Evolutionary conservation across 2,113 vertebrate species (phyloP).

Genomic region (Orthochromis malagaraziensis): DNA sequence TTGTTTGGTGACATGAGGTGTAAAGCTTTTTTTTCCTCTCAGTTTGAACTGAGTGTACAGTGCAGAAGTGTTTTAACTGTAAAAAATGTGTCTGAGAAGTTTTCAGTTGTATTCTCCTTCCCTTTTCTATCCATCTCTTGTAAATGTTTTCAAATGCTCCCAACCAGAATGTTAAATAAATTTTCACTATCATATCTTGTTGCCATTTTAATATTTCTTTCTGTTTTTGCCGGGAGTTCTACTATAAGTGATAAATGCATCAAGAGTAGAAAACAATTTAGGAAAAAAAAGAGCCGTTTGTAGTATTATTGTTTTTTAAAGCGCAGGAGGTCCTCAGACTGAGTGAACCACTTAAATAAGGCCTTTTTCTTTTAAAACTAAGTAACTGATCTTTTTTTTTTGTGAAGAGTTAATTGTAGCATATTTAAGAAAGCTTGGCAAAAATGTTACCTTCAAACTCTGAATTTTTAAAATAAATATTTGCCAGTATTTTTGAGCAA

Average conservation of each 20-base stretch:
- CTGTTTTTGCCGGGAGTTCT: rapidly evolving
- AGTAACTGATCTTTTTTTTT: neutral
- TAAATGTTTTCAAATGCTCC: neutral
- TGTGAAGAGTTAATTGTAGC: neutral
- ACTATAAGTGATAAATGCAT: neutral
- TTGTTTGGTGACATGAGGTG: neutral
- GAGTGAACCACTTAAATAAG: neutral
- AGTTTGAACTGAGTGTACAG: neutral
- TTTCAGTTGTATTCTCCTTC: neutral
- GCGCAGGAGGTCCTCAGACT: neutral
- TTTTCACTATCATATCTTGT: neutral
- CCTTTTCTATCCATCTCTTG: neutral
- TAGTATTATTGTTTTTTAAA: neutral
- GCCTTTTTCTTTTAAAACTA: neutral
- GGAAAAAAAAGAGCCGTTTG: neutral
- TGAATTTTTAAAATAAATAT: neutral
- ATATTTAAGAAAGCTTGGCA: neutral
- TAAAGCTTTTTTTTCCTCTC: neutral
- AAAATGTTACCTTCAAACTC: neutral
- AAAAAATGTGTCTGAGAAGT: neutral
- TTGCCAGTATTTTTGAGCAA: neutral
- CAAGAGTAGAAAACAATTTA: neutral
- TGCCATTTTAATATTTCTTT: neutral
- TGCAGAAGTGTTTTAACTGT: neutral
- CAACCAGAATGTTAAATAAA: neutral